Percentiles rank a stretch among this genome's conserved stretches.
These are phyloP conservation scores for Eciton burchellii DNA, from an alignment of 1,140 invertebrate species.

Conservation along the genomic window DNA sequence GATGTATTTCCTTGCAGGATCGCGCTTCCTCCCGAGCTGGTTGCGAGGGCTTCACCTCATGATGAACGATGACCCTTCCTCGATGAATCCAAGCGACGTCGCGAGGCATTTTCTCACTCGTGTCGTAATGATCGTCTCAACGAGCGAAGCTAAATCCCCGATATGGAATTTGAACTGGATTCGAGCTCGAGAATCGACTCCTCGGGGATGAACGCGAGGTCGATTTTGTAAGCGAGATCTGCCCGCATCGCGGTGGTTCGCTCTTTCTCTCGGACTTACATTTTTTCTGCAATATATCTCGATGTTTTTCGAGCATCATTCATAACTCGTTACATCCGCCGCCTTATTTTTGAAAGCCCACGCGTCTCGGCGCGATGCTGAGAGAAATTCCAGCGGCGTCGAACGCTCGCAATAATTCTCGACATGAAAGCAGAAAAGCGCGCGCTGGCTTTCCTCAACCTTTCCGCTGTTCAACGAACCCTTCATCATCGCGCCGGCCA, in stretches of 20 bases:
- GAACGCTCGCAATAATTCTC: slow-evolving; percentile 37
- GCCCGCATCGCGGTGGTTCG: not conserved
- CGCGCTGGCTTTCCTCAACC: slow-evolving; percentile 30
- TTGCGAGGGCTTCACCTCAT: slow-evolving; percentile 19
- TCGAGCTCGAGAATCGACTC: not conserved
- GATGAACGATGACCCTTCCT: slow-evolving; percentile 15
- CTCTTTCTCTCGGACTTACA: not conserved
- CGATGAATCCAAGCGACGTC: slow-evolving; percentile 21
- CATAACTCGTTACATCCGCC: not conserved
- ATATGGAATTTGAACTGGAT: slow-evolving; percentile 16
- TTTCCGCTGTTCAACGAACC: slow-evolving; percentile 54
- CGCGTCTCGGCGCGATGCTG: not conserved
- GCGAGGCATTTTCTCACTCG: not conserved
- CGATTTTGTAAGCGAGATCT: not conserved
- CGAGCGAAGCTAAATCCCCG: not conserved
- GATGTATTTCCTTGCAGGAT: slow-evolving; percentile 45
- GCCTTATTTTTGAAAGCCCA: slow-evolving; percentile 26
- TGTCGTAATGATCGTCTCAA: slow-evolving; percentile 10
- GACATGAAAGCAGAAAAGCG: slow-evolving; percentile 35
- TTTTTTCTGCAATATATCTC: slow-evolving; percentile 25
- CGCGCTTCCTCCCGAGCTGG: slow-evolving; percentile 27
- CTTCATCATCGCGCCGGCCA: slow-evolving; percentile 40
- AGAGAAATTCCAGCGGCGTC: slow-evolving; percentile 23
- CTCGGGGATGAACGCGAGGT: not conserved
- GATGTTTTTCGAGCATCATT: not conserved